Conservation (phyloP, 2,113 vertebrate species). For the human region GRCh38 chr5:136938501-136939000, state of each 20-base stretch:
- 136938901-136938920: neutral
- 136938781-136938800: neutral
- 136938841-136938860: neutral
- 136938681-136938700: neutral
- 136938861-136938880: neutral
- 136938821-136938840: neutral
- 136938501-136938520: neutral
- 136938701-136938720: neutral
- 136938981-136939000: neutral
- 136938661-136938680: neutral
- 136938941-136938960: neutral
- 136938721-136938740: neutral
- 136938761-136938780: neutral
- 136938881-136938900: fast-evolving
- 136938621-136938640: neutral
- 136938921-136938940: too few relatives aligned
- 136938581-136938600: neutral
- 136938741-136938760: neutral
- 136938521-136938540: neutral
- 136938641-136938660: too few relatives aligned
- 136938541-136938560: neutral
- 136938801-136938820: too few relatives aligned
- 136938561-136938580: neutral
- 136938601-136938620: neutral
- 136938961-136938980: neutral